Evolutionary conservation across 2,113 vertebrate genomes (phyloP).

Genomic region (Corydoras maculifer): DNA sequence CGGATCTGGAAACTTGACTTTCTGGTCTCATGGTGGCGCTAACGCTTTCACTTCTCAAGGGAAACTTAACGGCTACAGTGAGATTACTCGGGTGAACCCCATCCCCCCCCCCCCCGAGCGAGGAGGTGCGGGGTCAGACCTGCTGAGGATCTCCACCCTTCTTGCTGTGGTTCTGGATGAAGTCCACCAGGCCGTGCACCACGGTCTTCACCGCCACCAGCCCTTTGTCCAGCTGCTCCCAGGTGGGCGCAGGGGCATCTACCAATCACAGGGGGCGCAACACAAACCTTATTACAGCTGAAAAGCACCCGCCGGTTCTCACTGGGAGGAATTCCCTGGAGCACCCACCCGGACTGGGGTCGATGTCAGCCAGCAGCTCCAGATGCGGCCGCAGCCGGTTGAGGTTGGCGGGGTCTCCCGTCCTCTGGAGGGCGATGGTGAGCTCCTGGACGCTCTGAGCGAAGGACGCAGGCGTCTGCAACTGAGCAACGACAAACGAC

Average conservation of each 20-base stretch:
- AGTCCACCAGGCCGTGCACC: conserved; percentile 94
- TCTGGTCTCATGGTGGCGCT: too few species aligned
- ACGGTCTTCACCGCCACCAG: conserved; percentile 95
- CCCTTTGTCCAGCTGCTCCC: conserved; percentile 95
- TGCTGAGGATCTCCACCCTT: conserved; percentile 96
- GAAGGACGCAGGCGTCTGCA: conserved; percentile 98
- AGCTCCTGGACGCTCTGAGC: conserved; percentile 98
- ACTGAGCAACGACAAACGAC: conserved; percentile 58
- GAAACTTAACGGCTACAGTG: too few species aligned
- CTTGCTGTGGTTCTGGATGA: conserved; percentile 98
- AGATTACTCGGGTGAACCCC: too few species aligned
- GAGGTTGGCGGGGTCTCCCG: conserved; percentile 95
- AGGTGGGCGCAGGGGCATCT: conserved; percentile 91
- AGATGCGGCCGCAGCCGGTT: conserved; percentile 91
- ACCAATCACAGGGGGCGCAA: conserved; percentile 12
- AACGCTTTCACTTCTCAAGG: too few species aligned
- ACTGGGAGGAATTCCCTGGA: not conserved
- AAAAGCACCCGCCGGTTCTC: not conserved
- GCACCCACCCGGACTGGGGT: conserved; percentile 83
- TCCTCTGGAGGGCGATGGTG: conserved; percentile 95
- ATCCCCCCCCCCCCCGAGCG: too few species aligned
- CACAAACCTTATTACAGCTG: not conserved
- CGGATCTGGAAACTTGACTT: too few species aligned
- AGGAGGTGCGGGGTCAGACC: conserved; percentile 9
- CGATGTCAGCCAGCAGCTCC: conserved; percentile 92